These are phyloP conservation scores for Plotosus lineatus DNA, from an alignment of 2,113 vertebrate species.

Conservation along the genomic window DNA sequence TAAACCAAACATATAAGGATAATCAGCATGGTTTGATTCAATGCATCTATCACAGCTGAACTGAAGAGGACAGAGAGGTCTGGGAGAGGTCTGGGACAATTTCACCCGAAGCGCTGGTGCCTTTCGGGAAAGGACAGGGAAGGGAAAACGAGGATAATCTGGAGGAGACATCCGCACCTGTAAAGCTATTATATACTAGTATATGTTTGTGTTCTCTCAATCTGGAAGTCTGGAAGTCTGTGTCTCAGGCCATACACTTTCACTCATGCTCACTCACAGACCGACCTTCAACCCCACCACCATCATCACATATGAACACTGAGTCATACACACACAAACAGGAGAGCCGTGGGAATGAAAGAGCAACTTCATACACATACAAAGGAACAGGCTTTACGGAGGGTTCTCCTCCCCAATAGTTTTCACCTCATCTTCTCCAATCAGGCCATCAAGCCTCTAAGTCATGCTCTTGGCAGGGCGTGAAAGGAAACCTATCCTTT, in stretches of 20 bases:
- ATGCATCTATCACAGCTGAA: not conserved
- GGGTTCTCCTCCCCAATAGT: slow-evolving; percentile 51
- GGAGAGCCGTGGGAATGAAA: not conserved
- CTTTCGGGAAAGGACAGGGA: not conserved
- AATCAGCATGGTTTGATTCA: not conserved
- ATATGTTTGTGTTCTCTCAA: not conserved
- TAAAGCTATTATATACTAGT: not conserved
- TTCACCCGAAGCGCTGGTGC: slow-evolving; percentile 3
- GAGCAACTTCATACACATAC: slow-evolving; percentile 8
- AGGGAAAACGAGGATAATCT: not conserved
- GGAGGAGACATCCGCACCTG: not conserved
- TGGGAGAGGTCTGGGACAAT: not conserved
- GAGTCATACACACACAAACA: not conserved
- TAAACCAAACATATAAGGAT: not conserved
- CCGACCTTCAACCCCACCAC: not conserved
- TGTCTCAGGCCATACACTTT: not conserved
- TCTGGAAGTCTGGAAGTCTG: not conserved
- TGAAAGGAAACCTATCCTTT: slow-evolving; percentile 59
- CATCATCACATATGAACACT: not conserved
- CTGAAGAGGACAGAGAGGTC: not conserved
- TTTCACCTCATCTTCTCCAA: slow-evolving; percentile 35
- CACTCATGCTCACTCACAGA: not conserved
- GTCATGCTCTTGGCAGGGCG: slow-evolving; percentile 68
- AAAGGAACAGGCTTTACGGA: slow-evolving; percentile 29
- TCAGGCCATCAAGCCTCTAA: slow-evolving; percentile 59